phyloP scores from a whole-genome alignment of 2,113 vertebrate species.

The Phrynosoma platyrhinos region DNA sequence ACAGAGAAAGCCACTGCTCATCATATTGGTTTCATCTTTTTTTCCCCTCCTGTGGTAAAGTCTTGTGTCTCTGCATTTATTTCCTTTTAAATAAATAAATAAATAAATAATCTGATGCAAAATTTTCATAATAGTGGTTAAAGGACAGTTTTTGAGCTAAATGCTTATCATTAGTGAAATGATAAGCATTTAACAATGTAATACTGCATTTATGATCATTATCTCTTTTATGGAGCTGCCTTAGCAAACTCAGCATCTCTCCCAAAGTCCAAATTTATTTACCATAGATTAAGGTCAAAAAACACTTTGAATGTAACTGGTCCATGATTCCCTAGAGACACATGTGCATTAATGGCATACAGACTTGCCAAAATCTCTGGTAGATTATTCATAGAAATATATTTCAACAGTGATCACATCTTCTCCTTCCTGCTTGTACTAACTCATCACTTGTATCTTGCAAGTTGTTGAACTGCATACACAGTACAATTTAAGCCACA shows the following conservation, averaged over 20 bases:
- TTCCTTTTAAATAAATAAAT: background rate
- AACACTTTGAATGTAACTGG: background rate
- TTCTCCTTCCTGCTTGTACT: slow-evolving; percentile 4
- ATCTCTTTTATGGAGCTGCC: background rate
- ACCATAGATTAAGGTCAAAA: slow-evolving; percentile 13
- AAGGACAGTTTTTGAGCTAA: background rate
- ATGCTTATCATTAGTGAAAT: background rate
- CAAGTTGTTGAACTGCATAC: slow-evolving; percentile 17
- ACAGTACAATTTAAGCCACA: slow-evolving; percentile 22
- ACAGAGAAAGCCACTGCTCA: no score
- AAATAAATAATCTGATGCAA: background rate
- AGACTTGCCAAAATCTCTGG: background rate
- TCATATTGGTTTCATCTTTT: no score
- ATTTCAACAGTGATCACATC: slow-evolving; percentile 21
- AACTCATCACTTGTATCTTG: background rate
- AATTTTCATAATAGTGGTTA: background rate
- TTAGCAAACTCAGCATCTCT: background rate
- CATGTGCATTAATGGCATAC: background rate
- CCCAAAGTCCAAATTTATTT: slow-evolving; percentile 1
- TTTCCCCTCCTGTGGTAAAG: background rate
- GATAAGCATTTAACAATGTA: background rate
- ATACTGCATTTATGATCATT: background rate
- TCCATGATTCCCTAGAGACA: background rate
- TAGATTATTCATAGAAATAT: background rate
- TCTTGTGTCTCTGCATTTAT: no score